Percentiles rank a stretch among this genome's conserved stretches.
Conservation (phyloP, 2,113 vertebrate genomes). For the Sitta europaea region DNA sequence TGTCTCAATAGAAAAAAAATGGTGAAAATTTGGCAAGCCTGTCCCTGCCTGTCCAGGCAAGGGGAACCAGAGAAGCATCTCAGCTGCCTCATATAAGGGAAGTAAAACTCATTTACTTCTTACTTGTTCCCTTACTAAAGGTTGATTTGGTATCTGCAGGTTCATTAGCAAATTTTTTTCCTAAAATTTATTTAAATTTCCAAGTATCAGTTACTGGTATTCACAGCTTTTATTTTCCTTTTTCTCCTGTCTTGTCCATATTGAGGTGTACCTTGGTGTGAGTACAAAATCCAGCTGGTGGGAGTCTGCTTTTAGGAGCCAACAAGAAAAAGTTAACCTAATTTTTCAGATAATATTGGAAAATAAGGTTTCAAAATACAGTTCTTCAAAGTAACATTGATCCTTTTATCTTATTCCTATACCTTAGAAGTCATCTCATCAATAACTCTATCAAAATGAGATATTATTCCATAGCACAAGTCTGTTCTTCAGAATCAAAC, state of each 20-base stretch:
- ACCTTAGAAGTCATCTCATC: not conserved
- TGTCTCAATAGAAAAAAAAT: not conserved
- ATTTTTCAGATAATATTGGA: not conserved
- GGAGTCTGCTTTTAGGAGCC: not conserved
- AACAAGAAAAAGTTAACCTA: not conserved
- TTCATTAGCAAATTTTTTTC: not conserved
- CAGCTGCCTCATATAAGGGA: not conserved
- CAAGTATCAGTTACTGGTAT: not conserved
- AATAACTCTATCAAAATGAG: not conserved
- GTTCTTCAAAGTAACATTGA: not conserved
- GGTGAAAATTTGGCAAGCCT: not conserved
- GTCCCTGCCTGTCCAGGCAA: not conserved
- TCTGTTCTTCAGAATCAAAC: not conserved
- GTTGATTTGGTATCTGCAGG: not conserved
- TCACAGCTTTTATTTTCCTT: not conserved
- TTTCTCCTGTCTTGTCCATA: not conserved
- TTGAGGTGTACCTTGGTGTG: not conserved
- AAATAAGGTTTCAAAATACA: not conserved
- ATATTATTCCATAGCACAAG: not conserved
- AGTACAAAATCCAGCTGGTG: not conserved
- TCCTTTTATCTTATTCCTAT: not conserved
- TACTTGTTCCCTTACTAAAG: not conserved
- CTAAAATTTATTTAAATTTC: not conserved
- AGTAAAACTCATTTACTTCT: not conserved
- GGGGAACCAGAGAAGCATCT: not conserved